A percentile compares a stretch with the other conserved stretches of the same genome.
Evolutionary conservation across 2,888 invertebrate genomes (phyloP).

Genomic region (Orchesellides sinensis): DNA sequence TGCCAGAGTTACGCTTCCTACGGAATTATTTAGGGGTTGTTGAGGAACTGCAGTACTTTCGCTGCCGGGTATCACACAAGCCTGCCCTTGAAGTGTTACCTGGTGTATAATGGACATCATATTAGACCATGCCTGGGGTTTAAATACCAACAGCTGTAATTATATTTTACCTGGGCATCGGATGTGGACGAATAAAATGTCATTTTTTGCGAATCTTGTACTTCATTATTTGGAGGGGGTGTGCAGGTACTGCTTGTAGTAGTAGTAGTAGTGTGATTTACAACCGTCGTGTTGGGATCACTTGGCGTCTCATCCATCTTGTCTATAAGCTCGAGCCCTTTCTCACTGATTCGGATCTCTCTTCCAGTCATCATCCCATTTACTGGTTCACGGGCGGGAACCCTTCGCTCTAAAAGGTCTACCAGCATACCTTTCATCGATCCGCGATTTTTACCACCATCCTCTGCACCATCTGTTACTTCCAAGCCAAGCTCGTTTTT

Average conservation of each 20-base stretch:
- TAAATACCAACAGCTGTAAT: background rate
- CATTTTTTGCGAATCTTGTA: conserved; percentile 69
- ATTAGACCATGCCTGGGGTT: background rate
- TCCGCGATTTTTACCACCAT: conserved; percentile 41
- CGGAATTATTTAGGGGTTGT: conserved; percentile 2
- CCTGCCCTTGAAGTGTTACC: conserved; percentile 63
- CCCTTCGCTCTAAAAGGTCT: conserved; percentile 88
- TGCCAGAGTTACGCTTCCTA: conserved; percentile 37
- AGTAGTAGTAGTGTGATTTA: conserved; percentile 61
- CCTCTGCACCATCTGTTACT: conserved; percentile 78
- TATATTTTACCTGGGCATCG: conserved; percentile 54
- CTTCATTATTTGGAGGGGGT: conserved; percentile 36
- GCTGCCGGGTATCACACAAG: conserved; percentile 56
- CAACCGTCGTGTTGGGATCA: conserved; percentile 4
- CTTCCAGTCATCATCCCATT: conserved; percentile 80
- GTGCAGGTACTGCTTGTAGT: conserved; percentile 46
- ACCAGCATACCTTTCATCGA: conserved; percentile 82
- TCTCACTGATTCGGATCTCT: conserved; percentile 81
- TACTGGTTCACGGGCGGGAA: conserved; percentile 80
- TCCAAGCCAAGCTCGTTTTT: conserved; percentile 51
- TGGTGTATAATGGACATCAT: conserved; percentile 36
- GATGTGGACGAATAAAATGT: conserved; percentile 70
- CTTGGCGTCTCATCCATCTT: conserved; percentile 74
- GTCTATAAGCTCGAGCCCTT: conserved; percentile 81
- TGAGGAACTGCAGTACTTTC: conserved; percentile 24